A percentile compares a stretch with the other conserved stretches of the same genome.
These are phyloP conservation scores for Tenualosa ilisha DNA, from an alignment of 2,797 vertebrate species.

Conservation along the genomic window DNA sequence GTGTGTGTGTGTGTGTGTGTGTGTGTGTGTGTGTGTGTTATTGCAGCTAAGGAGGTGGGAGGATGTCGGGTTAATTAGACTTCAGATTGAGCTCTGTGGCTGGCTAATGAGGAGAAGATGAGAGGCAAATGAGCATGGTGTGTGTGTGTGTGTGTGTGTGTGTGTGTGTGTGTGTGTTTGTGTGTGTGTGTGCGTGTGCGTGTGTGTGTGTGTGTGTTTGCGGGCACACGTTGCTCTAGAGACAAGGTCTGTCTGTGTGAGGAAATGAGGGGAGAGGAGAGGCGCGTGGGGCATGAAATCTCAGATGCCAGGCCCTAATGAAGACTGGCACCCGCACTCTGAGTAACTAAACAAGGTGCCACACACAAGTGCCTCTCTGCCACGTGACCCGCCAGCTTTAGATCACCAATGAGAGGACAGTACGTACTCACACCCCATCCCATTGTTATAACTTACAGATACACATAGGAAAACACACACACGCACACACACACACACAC, in stretches of 20 bases:
- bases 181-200: not conserved
- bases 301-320: conserved; percentile 97
- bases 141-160: conserved; percentile 1
- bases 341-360: conserved; percentile 76
- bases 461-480: not conserved
- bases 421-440: not conserved
- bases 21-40: conserved; percentile 43
- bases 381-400: not conserved
- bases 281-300: conserved; percentile 96
- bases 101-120: conserved; percentile 73
- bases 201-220: not conserved
- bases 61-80: conserved; percentile 82
- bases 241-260: conserved; percentile 72
- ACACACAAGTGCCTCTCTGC: conserved; percentile 46
- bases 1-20: conserved; percentile 1
- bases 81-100: conserved; percentile 77
- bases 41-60: conserved; percentile 72
- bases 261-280: conserved; percentile 85
- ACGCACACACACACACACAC: not conserved
- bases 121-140: conserved; percentile 66
- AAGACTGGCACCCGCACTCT: conserved; percentile 82
- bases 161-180: conserved; percentile 10
- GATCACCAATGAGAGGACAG: not conserved
- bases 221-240: not conserved
- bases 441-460: not conserved